Evolutionary conservation across 92 coral and sea anemone species (phyloP), one percentile per base, ranked within the genome.

Genomic region (Desmophyllum pertusum): DNA sequence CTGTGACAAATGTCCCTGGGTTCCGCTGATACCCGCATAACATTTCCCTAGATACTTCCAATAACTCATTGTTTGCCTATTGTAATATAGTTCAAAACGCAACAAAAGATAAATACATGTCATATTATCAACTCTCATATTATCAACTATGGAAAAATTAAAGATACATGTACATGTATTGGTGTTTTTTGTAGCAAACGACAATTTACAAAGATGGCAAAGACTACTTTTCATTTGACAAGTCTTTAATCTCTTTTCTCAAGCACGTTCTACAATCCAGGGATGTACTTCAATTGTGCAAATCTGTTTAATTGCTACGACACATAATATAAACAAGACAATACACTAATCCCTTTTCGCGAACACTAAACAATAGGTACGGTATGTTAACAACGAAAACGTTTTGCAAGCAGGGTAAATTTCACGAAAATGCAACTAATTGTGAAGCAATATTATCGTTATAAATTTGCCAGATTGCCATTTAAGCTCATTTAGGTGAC

Each of bases 271-370:
- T n/a, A n/a, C n/a, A n/a, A n/a, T n/a, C n/a, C n/a, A n/a, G n/a
- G n/a, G n/a, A n/a, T n/a, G n/a, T n/a, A n/a, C n/a, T 18, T 21
- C 15, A 65, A 65, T 64, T 66, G 66, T 27, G 0, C 63, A 67
- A 69, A 80, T 39, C 76, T n/a, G n/a, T 40, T 69, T 48, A 80
- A 80, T 80, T 68, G 59, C 73, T 35, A 50, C 39, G 21, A 27
- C 66, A 48, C 27, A 50, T 1, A 80, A 80, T 43, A 36, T n/a
- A 67, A 45, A 79, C 62, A 80, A 68, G 62, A 46, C 30, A 67
- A 76, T n/a, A 67, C 25, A n/a, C 29, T 80, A 64, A 79, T 63
- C 84, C 75, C 10, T 1, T 11, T 30, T 5, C 52, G n/a, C 73
- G 31, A 43, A 78, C 64, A 30, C 39, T 45, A 41, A 78, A 42